Conservation (phyloP, 2,797 vertebrate species). For the Schizopygopsis pylzovi region DNA sequence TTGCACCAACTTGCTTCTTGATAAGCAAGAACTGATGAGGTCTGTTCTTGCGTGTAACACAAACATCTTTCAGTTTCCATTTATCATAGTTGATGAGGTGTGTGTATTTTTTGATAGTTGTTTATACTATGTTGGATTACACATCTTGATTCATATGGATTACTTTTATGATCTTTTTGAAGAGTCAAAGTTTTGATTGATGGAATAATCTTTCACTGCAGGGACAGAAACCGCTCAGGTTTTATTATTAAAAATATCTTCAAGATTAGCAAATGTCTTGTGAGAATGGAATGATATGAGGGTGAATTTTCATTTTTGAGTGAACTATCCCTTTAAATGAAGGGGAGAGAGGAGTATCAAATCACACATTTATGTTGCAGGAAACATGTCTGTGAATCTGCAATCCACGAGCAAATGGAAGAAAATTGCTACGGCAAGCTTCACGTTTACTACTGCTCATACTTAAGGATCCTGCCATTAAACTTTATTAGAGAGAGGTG, state of each 20-base stretch:
- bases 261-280: neutral
- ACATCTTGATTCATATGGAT: neutral
- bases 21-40: too few relatives aligned
- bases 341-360: neutral
- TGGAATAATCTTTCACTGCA: neutral
- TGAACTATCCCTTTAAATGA: neutral
- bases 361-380: constrained; percentile 6
- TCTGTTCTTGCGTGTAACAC: neutral
- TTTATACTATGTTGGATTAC: neutral
- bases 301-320: neutral
- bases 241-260: neutral
- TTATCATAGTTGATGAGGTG: neutral
- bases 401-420: constrained; percentile 28
- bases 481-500: neutral
- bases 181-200: too few relatives aligned
- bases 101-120: neutral
- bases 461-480: neutral
- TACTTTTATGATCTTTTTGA: neutral
- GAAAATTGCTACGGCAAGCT: neutral
- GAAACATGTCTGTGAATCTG: constrained; percentile 6
- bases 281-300: neutral
- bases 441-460: neutral
- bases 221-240: neutral
- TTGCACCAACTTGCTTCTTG: too few relatives aligned
- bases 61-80: neutral